Conservation (phyloP, 2,113 vertebrate genomes). For the Sinocyclocheilus anophthalmus region DNA sequence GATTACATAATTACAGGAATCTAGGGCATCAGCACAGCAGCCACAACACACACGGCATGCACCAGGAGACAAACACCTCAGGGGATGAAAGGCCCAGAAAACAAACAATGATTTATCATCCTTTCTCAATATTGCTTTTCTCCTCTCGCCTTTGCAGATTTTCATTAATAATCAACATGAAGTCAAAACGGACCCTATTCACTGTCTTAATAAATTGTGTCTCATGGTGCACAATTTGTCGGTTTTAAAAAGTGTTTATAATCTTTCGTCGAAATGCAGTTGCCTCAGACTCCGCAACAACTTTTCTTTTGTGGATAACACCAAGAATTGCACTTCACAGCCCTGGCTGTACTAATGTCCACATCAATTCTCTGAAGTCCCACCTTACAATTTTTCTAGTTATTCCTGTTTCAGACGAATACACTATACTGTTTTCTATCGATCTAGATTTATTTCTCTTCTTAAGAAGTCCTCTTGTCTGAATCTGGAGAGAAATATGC, state of each 20-base stretch:
- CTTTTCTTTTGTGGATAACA: not conserved
- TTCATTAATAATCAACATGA: conserved; percentile 14
- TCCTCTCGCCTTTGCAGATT: conserved; percentile 3
- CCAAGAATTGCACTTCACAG: not conserved
- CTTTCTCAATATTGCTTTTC: not conserved
- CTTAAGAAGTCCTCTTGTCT: not conserved
- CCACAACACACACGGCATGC: conserved; percentile 15
- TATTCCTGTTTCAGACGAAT: not conserved
- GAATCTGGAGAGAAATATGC: not conserved
- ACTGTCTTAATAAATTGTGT: not conserved
- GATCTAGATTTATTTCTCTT: no score
- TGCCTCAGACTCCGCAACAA: not conserved
- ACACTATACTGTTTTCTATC: not conserved
- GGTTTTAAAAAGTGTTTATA: not conserved
- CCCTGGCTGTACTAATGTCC: not conserved
- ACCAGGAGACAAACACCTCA: conserved; percentile 41
- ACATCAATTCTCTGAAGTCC: not conserved
- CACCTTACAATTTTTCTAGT: not conserved
- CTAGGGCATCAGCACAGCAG: conserved; percentile 42
- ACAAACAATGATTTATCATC: conserved; percentile 46
- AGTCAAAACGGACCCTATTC: conserved; percentile 28
- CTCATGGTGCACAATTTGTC: not conserved
- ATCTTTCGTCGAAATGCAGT: not conserved
- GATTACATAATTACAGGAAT: conserved; percentile 55
- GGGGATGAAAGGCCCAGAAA: conserved; percentile 43